Conservation (phyloP, 2,113 vertebrate genomes). For the Cyprinodon brontotheroides region DNA sequence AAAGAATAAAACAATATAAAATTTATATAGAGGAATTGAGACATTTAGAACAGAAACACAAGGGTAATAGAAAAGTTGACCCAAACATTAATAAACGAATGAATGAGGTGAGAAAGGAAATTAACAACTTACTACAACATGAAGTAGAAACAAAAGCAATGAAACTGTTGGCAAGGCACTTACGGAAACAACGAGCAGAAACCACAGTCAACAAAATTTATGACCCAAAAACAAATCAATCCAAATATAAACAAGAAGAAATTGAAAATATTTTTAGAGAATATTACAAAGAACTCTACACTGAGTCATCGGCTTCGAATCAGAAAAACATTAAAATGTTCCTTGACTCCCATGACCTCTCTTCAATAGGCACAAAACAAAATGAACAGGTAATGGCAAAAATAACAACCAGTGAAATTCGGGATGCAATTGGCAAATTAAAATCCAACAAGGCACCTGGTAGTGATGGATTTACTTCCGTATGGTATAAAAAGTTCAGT, state of each 20-base stretch:
- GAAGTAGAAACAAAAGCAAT: not conserved
- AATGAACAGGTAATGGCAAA: too few relatives aligned
- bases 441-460: too few relatives aligned
- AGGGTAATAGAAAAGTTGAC: too few relatives aligned
- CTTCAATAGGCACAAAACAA: constrained; percentile 2
- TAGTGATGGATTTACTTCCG: too few relatives aligned
- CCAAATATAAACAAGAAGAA: not conserved
- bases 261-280: not conserved
- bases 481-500: too few relatives aligned
- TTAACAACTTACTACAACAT: not conserved
- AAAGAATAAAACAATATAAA: not conserved
- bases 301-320: not conserved
- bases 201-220: not conserved
- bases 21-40: not conserved
- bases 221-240: not conserved
- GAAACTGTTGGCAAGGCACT: too few relatives aligned
- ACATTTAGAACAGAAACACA: not conserved
- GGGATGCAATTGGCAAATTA: not conserved
- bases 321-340: not conserved
- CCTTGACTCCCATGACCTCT: not conserved
- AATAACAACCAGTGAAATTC: too few relatives aligned
- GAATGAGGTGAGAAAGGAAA: not conserved
- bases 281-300: constrained; percentile 2
- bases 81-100: too few relatives aligned
- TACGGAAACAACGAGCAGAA: not conserved